These are phyloP conservation scores for Plectrocnemia conspersa DNA, from an alignment of 1,140 invertebrate species.

Conservation along the genomic window DNA sequence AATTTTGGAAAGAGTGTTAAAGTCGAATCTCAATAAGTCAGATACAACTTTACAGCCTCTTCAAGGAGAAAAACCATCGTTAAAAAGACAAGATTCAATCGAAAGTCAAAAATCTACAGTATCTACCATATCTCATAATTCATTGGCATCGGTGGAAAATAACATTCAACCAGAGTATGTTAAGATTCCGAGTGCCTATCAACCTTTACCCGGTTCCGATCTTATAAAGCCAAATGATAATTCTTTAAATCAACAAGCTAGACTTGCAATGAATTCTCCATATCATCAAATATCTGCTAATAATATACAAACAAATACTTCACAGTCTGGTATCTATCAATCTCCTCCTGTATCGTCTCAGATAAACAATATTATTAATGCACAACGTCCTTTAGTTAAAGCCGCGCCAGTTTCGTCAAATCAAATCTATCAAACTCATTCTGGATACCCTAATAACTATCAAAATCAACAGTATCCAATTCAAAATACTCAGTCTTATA, in stretches of 20 bases:
- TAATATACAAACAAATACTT: constrained; percentile 39
- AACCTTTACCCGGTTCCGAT: constrained; percentile 38
- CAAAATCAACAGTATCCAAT: constrained; percentile 43
- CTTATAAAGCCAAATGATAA: constrained; percentile 11
- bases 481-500: constrained; percentile 34
- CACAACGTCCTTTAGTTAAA: constrained; percentile 26
- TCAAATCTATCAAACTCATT: constrained; percentile 30
- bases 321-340: constrained; percentile 25
- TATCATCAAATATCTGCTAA: constrained; percentile 39
- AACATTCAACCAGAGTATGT: constrained; percentile 49
- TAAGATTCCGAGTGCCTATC: constrained; percentile 49
- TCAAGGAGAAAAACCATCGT: constrained; percentile 44
- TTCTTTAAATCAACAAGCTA: constrained; percentile 4
- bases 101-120: constrained; percentile 52
- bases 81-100: constrained; percentile 50
- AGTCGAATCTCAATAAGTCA: constrained; percentile 72
- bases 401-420: constrained; percentile 6
- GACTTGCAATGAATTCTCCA: constrained; percentile 12
- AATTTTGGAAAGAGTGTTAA: constrained; percentile 78
- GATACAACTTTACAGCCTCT: constrained; percentile 55
- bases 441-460: constrained; percentile 35
- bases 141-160: constrained; percentile 38
- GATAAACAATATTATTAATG: constrained; percentile 17
- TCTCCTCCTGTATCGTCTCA: constrained; percentile 19
- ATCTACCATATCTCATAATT: constrained; percentile 44